phyloP scores from a whole-genome alignment of 1,140 invertebrate genomes.

The Idris sp. region DNA sequence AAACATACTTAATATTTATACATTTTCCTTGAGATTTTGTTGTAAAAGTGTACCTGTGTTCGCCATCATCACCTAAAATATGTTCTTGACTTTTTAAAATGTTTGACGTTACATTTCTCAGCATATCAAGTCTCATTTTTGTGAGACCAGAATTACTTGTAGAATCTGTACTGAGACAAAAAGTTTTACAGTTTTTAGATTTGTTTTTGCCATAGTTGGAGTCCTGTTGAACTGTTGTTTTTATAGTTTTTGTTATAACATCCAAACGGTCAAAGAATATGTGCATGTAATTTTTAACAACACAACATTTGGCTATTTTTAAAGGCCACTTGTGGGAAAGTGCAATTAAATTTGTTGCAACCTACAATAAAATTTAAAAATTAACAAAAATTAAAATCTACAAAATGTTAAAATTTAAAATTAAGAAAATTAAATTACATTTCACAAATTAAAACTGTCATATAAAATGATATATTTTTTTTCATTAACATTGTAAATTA shows the following conservation, averaged over 20 bases:
- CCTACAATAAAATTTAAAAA: background rate
- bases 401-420: no score
- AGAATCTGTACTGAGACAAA: slow-evolving; percentile 53
- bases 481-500: no score
- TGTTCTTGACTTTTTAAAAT: slow-evolving; percentile 69
- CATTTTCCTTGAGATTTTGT: slow-evolving; percentile 73
- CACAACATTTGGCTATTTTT: slow-evolving; percentile 55
- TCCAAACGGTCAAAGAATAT: slow-evolving; percentile 66
- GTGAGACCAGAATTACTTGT: slow-evolving; percentile 69
- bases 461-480: no score
- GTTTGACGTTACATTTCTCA: slow-evolving; percentile 71
- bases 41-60: slow-evolving; percentile 71
- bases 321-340: slow-evolving; percentile 64
- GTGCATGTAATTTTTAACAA: slow-evolving; percentile 62
- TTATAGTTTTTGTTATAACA: slow-evolving; percentile 56
- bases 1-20: slow-evolving; percentile 68
- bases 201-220: slow-evolving; percentile 59
- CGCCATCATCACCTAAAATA: slow-evolving; percentile 41
- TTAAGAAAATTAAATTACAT: no score
- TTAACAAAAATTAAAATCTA: background rate
- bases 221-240: slow-evolving; percentile 39
- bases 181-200: slow-evolving; percentile 27
- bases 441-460: no score
- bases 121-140: slow-evolving; percentile 69
- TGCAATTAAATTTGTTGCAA: slow-evolving; percentile 3